Percentiles rank a stretch among this genome's conserved stretches.
Evolutionary conservation across 2,888 invertebrate genomes (phyloP).

Genomic region (Colletes collaris): DNA sequence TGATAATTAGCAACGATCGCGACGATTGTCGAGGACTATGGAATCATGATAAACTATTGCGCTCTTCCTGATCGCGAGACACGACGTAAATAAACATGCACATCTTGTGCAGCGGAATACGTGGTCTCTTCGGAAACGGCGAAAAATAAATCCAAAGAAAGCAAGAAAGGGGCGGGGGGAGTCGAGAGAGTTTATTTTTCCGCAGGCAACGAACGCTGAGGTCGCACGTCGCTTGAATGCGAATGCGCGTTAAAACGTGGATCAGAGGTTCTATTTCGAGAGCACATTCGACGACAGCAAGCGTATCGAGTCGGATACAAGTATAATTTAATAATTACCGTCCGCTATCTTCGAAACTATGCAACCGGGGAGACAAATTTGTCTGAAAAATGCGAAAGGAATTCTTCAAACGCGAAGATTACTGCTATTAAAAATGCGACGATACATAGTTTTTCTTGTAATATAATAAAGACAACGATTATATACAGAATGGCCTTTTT

Average conservation of each 20-base stretch:
- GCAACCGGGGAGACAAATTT: no score
- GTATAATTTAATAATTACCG: background rate
- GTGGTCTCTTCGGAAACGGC: slow-evolving; percentile 8
- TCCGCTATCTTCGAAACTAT: background rate
- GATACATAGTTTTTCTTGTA: no score
- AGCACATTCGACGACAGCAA: background rate
- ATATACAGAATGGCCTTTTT: no score
- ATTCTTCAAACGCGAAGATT: no score
- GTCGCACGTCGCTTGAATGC: slow-evolving; percentile 33
- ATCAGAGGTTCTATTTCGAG: slow-evolving; percentile 36
- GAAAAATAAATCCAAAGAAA: slow-evolving; percentile 18
- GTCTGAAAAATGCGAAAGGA: background rate
- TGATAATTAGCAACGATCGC: slow-evolving; percentile 40
- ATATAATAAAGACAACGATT: no score
- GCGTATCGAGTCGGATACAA: background rate
- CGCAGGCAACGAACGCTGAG: slow-evolving; percentile 32
- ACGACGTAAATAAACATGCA: slow-evolving; percentile 44
- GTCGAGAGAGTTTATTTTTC: slow-evolving; percentile 27
- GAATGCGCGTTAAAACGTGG: slow-evolving; percentile 24
- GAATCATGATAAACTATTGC: slow-evolving; percentile 17
- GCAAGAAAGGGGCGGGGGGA: background rate
- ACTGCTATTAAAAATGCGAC: no score
- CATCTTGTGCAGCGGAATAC: background rate
- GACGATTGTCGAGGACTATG: background rate
- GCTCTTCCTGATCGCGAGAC: slow-evolving; percentile 14